Evolutionary conservation across 2,888 invertebrate species (phyloP), one percentile per base, ranked within the genome.

Genomic region (Caenorhabditis doughertyi): DNA sequence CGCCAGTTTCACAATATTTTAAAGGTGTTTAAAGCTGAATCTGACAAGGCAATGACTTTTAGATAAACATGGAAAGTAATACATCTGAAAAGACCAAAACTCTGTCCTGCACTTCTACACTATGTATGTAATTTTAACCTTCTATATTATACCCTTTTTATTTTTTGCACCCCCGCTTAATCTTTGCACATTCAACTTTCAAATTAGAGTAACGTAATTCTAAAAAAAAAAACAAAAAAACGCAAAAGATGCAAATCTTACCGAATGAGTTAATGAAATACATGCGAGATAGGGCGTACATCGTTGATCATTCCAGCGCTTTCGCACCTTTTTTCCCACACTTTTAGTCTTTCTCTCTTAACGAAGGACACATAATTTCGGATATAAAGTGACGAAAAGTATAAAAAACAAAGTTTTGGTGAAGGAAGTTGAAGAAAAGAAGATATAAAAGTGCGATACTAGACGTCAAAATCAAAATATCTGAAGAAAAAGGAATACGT

Each of bases 191-290:
- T 44, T 44, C n/a, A 35, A 21, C 35, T 39, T 23, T 39, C 32
- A 51, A 32, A n/a, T n/a, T n/a, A n/a, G n/a, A n/a, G n/a, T n/a
- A n/a, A n/a, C n/a, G n/a, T n/a, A n/a, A n/a, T n/a, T n/a, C n/a
- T n/a, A n/a, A 39, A 16, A 39, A 32, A 4, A 32, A 32, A 32
- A 32, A 32, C 4, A 32, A 9, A 32, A 32, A 9, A 9, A 8
- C 35, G 49, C n/a, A 29, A 29, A 27, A 73, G 65, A 51, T 65
- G 18, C 35, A 56, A 71, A 56, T 72, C 79, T 83, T 83, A 83
- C 82, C 82, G 55, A 83, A 83, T 44, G 82, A 79, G 49, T 83
- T 83, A 68, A 83, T 79, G 73, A 83, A 83, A 68, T 83, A 83
- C 82, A 83, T 83, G 29, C 82, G 82, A 51, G 82, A 79, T 64